Conservation (phyloP, 1,140 invertebrate species). For the Spodoptera frugiperda region DNA sequence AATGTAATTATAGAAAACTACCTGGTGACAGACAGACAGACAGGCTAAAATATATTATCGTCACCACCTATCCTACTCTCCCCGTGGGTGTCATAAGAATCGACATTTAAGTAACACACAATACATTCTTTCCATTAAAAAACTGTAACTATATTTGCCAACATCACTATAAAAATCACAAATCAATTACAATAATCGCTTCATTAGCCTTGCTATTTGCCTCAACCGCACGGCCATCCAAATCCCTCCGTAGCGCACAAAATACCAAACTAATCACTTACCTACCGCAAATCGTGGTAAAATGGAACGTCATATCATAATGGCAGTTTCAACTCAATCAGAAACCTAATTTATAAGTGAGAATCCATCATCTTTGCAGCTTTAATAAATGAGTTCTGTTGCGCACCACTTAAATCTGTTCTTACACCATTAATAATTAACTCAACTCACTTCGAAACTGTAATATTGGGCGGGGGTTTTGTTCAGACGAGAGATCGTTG, state of each 20-base stretch:
- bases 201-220: no score
- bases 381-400: slow-evolving; percentile 23
- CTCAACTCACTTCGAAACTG: slow-evolving; percentile 9
- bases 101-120: no score
- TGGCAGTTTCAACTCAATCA: slow-evolving; percentile 14
- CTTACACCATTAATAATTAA: slow-evolving; percentile 39
- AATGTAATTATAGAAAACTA: no score
- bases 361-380: slow-evolving; percentile 27
- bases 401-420: slow-evolving; percentile 32
- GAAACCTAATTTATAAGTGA: slow-evolving; percentile 10
- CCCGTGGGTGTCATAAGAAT: no score
- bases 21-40: no score
- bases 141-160: no score
- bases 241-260: background rate
- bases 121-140: no score
- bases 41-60: no score
- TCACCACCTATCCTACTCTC: no score
- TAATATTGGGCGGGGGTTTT: slow-evolving; percentile 11
- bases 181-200: no score
- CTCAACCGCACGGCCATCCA: background rate
- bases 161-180: no score
- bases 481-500: background rate
- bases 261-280: slow-evolving; percentile 1
- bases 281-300: background rate
- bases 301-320: background rate